A percentile compares a stretch with the other conserved stretches of the same genome.
These are phyloP conservation scores for Ianthella basta DNA, from an alignment of 37 sponge, comb jelly and placozoan species.

Conservation along the genomic window DNA sequence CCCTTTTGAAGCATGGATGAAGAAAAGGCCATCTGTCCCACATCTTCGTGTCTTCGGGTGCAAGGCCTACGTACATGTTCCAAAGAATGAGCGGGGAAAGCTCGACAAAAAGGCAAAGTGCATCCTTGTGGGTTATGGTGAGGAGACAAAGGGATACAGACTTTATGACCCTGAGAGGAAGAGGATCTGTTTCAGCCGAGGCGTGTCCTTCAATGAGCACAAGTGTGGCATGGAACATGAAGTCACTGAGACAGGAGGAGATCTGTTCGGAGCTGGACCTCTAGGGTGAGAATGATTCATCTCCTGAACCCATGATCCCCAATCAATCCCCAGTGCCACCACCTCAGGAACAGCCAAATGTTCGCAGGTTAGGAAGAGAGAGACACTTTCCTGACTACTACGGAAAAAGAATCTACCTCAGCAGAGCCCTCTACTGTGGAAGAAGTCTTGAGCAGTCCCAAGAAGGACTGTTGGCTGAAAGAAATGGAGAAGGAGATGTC, in stretches of 20 bases:
- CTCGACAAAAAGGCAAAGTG: slow-evolving; percentile 36
- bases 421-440: slow-evolving; percentile 24
- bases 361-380: slow-evolving; percentile 16
- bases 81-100: slow-evolving; percentile 43
- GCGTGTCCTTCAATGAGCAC: slow-evolving; percentile 55
- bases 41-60: slow-evolving; percentile 45
- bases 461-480: slow-evolving; percentile 33
- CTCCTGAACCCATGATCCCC: neutral
- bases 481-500: slow-evolving; percentile 63
- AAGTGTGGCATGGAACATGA: slow-evolving; percentile 14
- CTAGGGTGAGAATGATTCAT: neutral
- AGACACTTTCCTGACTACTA: slow-evolving; percentile 36
- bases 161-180: slow-evolving; percentile 38
- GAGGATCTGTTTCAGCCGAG: slow-evolving; percentile 54
- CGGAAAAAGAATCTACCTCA: slow-evolving; percentile 11
- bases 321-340: neutral
- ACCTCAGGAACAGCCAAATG: neutral
- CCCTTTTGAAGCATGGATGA: slow-evolving; percentile 46
- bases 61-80: slow-evolving; percentile 40
- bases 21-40: slow-evolving; percentile 26
- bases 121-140: slow-evolving; percentile 42
- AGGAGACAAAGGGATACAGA: slow-evolving; percentile 39
- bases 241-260: neutral
- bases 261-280: neutral
- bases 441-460: slow-evolving; percentile 37